phyloP scores from a whole-genome alignment of 2,797 vertebrate genomes.

The Malurus splendens region DNA sequence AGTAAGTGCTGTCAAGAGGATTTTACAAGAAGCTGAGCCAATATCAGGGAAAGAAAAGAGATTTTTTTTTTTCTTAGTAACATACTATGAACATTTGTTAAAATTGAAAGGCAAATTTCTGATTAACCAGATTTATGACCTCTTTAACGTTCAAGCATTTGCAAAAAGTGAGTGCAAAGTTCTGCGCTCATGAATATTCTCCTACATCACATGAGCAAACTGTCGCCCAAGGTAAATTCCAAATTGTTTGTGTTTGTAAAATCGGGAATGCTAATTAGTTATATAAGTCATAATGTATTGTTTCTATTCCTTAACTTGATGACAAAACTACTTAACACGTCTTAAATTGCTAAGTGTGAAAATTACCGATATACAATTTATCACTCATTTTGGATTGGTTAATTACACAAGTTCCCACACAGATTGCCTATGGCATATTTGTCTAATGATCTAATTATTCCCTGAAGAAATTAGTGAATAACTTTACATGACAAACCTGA shows the following conservation, averaged over 20 bases:
- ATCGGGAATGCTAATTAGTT: constrained; percentile 61
- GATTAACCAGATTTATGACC: constrained; percentile 65
- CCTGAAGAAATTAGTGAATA: constrained; percentile 67
- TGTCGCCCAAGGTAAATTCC: constrained; percentile 56
- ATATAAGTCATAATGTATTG: constrained; percentile 63
- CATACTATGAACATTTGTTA: constrained; percentile 65
- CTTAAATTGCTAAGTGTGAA: constrained; percentile 66
- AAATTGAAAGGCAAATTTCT: constrained; percentile 65
- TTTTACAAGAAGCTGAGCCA: constrained; percentile 53
- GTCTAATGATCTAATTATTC: constrained; percentile 66
- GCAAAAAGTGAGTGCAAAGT: constrained; percentile 60
- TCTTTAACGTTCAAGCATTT: constrained; percentile 62
- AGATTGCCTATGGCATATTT: constrained; percentile 67
- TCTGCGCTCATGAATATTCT: constrained; percentile 64
- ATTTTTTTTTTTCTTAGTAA: not conserved
- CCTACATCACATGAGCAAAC: constrained; percentile 61
- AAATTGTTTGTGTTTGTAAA: constrained; percentile 65
- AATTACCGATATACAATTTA: constrained; percentile 66
- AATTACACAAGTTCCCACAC: constrained; percentile 65
- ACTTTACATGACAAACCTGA: constrained; percentile 66
- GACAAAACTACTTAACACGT: constrained; percentile 64
- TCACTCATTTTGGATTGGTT: constrained; percentile 66
- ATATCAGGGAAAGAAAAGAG: constrained; percentile 11
- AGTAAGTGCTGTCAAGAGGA: constrained; percentile 34
- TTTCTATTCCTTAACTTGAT: constrained; percentile 63